A percentile compares a stretch with the other conserved stretches of the same genome.
These are phyloP conservation scores for Fistularia commersonii DNA, from an alignment of 2,797 vertebrate genomes.

Conservation along the genomic window DNA sequence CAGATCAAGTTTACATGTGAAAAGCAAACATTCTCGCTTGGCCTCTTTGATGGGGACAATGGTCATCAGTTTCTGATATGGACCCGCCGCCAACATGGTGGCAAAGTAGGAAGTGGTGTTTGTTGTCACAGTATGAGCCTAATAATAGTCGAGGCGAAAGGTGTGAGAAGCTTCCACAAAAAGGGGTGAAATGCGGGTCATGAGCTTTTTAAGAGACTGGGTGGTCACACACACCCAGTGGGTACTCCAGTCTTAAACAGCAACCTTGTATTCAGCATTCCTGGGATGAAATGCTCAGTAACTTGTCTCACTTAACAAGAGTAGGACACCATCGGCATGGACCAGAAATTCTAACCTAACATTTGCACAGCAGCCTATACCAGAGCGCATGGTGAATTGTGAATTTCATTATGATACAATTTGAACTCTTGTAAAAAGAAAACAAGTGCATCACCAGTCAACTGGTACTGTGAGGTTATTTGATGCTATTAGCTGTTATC, in stretches of 20 bases:
- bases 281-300: neutral
- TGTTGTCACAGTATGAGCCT: slow-evolving; percentile 55
- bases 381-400: too few species aligned
- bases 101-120: slow-evolving; percentile 61
- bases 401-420: too few species aligned
- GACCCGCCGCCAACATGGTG: slow-evolving; percentile 10
- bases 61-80: slow-evolving; percentile 55
- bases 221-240: slow-evolving; percentile 27
- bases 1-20: slow-evolving; percentile 54
- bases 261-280: neutral
- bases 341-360: too few species aligned
- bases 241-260: too few species aligned
- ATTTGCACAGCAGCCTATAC: too few species aligned
- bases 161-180: slow-evolving; percentile 61
- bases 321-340: neutral
- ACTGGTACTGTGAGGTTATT: too few species aligned
- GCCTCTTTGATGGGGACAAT: slow-evolving; percentile 63
- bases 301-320: too few species aligned
- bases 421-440: too few species aligned
- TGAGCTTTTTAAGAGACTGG: slow-evolving; percentile 30
- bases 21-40: slow-evolving; percentile 60
- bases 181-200: slow-evolving; percentile 55
- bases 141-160: slow-evolving; percentile 54
- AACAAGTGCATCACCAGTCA: too few species aligned
- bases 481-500: too few species aligned